A percentile compares a stretch with the other conserved stretches of the same genome.
Conservation (phyloP, 2,113 vertebrate genomes). For the human region DNA sequence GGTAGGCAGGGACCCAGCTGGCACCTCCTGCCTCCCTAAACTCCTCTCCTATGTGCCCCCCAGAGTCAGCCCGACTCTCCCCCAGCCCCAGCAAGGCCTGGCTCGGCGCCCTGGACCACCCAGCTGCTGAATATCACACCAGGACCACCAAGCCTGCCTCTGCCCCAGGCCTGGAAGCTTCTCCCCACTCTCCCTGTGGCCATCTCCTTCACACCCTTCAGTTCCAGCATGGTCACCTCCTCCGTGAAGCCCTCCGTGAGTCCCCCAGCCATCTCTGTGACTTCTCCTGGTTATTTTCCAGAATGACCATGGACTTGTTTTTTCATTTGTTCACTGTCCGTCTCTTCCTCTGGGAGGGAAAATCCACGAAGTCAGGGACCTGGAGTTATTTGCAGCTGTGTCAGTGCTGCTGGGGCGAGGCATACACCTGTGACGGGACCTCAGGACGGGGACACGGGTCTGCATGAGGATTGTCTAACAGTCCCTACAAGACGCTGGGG, state of each 20-base stretch:
- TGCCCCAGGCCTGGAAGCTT: accelerated
- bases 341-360: neutral
- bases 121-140: neutral
- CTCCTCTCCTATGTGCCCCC: too few species aligned
- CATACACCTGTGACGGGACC: neutral
- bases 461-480: neutral
- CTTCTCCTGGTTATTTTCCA: neutral
- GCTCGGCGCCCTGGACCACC: neutral
- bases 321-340: neutral
- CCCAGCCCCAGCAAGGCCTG: too few species aligned
- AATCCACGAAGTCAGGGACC: accelerated
- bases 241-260: neutral
- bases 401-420: neutral
- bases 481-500: neutral
- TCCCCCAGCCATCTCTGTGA: neutral
- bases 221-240: neutral
- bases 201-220: too few species aligned
- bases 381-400: too few species aligned
- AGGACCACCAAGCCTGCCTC: neutral
- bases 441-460: too few species aligned
- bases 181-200: neutral
- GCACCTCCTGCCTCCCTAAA: too few species aligned
- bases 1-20: too few species aligned
- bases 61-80: too few species aligned
- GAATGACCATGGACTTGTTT: neutral